Base-by-base conservation (phyloP, 2,113 vertebrate genomes). In the Nothobranchius furzeri region DNA sequence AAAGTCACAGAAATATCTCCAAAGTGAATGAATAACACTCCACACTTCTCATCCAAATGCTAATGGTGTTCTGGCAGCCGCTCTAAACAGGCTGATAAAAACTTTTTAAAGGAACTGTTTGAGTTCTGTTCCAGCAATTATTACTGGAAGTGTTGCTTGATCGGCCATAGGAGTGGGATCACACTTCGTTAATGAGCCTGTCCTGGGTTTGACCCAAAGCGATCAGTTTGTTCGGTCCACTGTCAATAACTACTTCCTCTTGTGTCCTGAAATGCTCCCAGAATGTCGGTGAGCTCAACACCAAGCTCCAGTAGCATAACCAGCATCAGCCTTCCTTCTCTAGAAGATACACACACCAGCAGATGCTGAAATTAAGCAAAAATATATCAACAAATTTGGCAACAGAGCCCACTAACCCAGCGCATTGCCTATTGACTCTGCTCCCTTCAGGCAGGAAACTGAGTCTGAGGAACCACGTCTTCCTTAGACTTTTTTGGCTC, bases 21-120 rank as follows among this genome's bases (percentile, higher is more conserved):
- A 61, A 79, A 63, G 77, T 77, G 73, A 70, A 53, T 2, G 42
- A 42, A 71, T 51, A 75, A 78, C 60, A 46, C 17, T 57, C 57
- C 47, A 40, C 37, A 5, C 50, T 17, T 50, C 56, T 48, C 73
- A 42, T 83, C 80, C 80, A 86, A 77, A 75, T 47, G 12, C 75
- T 88, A 83, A 85, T 84, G 85, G 64, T 63, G 58, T 79, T 86
- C 79, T 89, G 85, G 86, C 87, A 73, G 78, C 55, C 8, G 1
- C 42, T 76, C 82, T 85, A 75, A 79, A 82, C 20, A 53, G 74
- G 69, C 70, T 76, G 72, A 79, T 78, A 75, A 62, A 71, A 70
- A 84, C 62, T 56, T 65, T 61, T 78, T 30, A 30, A 30, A 30
- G 30, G 53, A 80, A 75, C 15, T 1, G 24, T 72, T 74, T 75